Base-by-base conservation (phyloP, 1,140 invertebrate genomes). In the Lordiphosa collinella region DNA sequence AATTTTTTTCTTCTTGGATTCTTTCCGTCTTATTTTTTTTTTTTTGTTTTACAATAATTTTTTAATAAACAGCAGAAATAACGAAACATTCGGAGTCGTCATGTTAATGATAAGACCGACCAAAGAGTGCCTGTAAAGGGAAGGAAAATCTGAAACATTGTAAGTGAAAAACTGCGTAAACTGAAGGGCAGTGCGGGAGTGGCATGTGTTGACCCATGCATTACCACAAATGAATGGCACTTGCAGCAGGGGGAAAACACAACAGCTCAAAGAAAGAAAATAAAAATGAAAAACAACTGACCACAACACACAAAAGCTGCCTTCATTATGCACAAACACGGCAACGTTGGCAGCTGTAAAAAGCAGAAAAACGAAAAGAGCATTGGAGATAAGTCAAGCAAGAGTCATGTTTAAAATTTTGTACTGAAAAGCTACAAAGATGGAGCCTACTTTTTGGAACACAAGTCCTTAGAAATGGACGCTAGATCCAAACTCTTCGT, bases 281-380 rank as follows among this genome's bases (percentile, higher is more conserved):
- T 25, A 14, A 37, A 36, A 16, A 25, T 40, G 16, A 18, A 41
- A 36, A 50, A 22, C 36, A 62, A 41, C 47, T 62, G 37, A 78
- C 72, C 72, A 54, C 73, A 76, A 72, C 67, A 76, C 66, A 76
- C 66, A 62, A 50, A 40, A 40, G 38, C 36, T 59, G 41, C 32
- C 41, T 63, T 78, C 54, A 76, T 76, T 76, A 76, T 76, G 73
- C 73, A 47, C 66, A 72, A 78, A 57, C 73, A 78, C 73, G 73
- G 52, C 44, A 60, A 60, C 49, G 38, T 61, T 34, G 49, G 56
- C 50, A 41, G 60, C 14, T 36, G 22, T 6, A 31, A 16, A 31
- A 16, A 5, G 14, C 22, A 1, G 25, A 11, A 38, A 32, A 14
- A 31, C 25, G 18, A n/a, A n/a, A 4, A 22, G 34, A 12, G 29